Evolutionary conservation across 2,113 vertebrate species (phyloP).

Genomic region (Thunnus thynnus): DNA sequence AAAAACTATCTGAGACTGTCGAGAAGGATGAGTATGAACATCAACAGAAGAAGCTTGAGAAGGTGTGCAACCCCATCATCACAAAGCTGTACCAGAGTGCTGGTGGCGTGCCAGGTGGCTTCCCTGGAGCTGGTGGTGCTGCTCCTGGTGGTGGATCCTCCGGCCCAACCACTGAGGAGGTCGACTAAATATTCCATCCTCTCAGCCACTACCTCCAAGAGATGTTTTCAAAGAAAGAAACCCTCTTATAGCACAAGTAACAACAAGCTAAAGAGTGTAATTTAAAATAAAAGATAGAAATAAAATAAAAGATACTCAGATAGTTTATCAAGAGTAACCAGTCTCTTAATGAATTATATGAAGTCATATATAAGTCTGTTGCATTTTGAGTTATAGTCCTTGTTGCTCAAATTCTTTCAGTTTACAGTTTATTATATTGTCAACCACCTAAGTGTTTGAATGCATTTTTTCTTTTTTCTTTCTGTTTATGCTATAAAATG

Average conservation of each 20-base stretch:
- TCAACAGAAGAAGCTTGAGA: constrained; percentile 97
- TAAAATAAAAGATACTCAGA: no score
- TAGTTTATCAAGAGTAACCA: no score
- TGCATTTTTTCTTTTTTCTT: no score
- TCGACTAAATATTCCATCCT: constrained; percentile 78
- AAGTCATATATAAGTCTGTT: no score
- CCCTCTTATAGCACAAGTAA: constrained; percentile 72
- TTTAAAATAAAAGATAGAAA: constrained; percentile 28
- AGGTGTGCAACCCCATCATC: constrained; percentile 89
- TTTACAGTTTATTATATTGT: no score
- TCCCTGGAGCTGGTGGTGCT: constrained; percentile 74
- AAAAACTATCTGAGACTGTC: constrained; percentile 83
- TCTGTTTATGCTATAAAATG: no score
- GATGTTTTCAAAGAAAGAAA: constrained; percentile 66
- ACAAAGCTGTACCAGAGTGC: constrained; percentile 88
- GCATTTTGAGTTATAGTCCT: no score
- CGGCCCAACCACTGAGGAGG: constrained; percentile 88
- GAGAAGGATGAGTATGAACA: constrained; percentile 97
- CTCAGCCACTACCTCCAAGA: constrained; percentile 58
- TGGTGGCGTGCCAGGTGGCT: constrained; percentile 88
- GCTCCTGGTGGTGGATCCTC: constrained; percentile 79
- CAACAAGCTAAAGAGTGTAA: constrained; percentile 69
- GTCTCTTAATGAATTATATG: no score
- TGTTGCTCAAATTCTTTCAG: no score
- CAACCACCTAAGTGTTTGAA: no score